Evolutionary conservation across 2,113 vertebrate genomes (phyloP), one percentile per base, ranked within the genome.

Genomic region (Sylvicapra grimmia): DNA sequence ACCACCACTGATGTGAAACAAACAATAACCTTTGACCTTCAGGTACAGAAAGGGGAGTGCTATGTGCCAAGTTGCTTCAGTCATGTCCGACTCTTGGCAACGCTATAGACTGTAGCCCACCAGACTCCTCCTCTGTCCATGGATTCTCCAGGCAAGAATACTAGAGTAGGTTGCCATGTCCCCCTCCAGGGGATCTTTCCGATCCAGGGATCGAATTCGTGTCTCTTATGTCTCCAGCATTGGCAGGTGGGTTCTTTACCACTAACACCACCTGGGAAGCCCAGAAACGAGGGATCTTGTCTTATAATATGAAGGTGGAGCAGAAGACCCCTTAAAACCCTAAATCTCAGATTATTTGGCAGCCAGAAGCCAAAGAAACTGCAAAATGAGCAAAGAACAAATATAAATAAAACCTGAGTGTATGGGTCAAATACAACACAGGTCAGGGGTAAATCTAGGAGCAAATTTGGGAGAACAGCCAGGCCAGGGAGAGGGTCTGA

Each of bases 261-360:
- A 77, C 72, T 27, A 77, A 40, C 23, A 44, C 23, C 21, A 44
- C 40, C 40, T 44, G 40, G 40, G 72, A 77, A 77, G 72, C 40
- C 40, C 15, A 3, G 33, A 11, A 16, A 6, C 1, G 19, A 4
- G 7, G 18, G 9, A 4, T 21, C 25, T 47, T 29, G 3, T 49
- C 63, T 79, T 33, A 6, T 8, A 40, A 21, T 0, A 49, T 0
- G 21, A 33, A 27, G 5, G 47, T 21, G 27, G 47, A 56, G 21
- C 63, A 44, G 36, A 33, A 44, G 51, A 51, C 33, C 25, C 27
- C n/a, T 54, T 8, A 36, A 40, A 47, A 19, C 68, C 90, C 53
- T 10, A 25, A 85, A 51, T 47, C 63, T 8, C 4, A 0, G 29
- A 23, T 75, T 61, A 13, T 25, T 51, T 12, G 61, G 63, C 89